These are phyloP conservation scores for Rallus limicola DNA, from an alignment of 2,113 vertebrate species.

Conservation along the genomic window DNA sequence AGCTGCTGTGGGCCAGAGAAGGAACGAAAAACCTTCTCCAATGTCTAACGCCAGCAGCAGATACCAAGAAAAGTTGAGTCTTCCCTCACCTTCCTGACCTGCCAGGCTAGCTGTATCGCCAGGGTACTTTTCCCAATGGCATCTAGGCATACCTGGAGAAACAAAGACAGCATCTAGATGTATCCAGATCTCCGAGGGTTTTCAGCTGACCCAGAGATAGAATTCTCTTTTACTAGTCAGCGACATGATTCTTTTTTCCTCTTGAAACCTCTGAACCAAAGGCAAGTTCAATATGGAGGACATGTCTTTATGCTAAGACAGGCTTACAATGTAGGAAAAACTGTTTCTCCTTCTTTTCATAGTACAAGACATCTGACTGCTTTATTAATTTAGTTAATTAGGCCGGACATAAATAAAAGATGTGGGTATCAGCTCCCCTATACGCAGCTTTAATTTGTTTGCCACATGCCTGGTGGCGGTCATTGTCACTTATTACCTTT, in stretches of 20 bases:
- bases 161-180: background rate
- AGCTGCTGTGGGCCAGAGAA: background rate
- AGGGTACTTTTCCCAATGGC: background rate
- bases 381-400: constrained; percentile 38
- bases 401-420: constrained; percentile 10
- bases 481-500: constrained; percentile 47
- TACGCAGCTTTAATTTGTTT: constrained; percentile 32
- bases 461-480: constrained; percentile 2
- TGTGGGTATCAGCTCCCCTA: background rate
- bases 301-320: background rate
- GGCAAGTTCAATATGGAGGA: background rate
- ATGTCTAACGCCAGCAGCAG: background rate
- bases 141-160: background rate
- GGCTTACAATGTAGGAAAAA: background rate
- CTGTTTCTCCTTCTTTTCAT: background rate
- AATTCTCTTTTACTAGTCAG: background rate
- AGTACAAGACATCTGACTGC: background rate
- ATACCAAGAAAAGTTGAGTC: background rate
- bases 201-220: background rate
- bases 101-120: background rate
- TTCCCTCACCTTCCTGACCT: background rate
- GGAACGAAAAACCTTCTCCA: background rate
- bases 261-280: background rate
- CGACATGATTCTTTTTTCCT: background rate
- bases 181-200: background rate